Evolutionary conservation across 2,797 vertebrate species (phyloP), one percentile per base, ranked within the genome.

Genomic region (Chaetophractus vellerosus): DNA sequence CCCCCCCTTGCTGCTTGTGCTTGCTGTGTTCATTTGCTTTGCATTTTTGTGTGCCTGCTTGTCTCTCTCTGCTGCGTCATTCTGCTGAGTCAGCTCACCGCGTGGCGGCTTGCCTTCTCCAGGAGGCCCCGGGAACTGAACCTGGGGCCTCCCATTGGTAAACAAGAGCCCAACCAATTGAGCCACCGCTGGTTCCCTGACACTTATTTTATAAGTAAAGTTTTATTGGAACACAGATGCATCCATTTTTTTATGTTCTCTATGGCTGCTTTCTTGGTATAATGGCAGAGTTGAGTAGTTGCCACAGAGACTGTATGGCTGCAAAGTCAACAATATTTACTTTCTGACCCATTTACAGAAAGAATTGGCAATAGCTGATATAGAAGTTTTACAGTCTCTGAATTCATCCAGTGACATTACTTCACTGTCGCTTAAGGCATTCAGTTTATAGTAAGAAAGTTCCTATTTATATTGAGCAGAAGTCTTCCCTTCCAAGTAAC

Each of bases 151-250:
- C n/a, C n/a, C n/a, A n/a, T n/a, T n/a, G n/a, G n/a, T n/a, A n/a
- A n/a, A n/a, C n/a, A n/a, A n/a, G n/a, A n/a, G n/a, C n/a, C n/a
- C n/a, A n/a, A n/a, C n/a, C n/a, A n/a, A n/a, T n/a, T n/a, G n/a
- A n/a, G n/a, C n/a, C n/a, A n/a, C n/a, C n/a, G n/a, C n/a, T n/a
- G n/a, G n/a, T n/a, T n/a, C n/a, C n/a, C 23, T 96, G 63, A 85
- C 38, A 71, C 33, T 31, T 96, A 38, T 89, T 94, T 97, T 90
- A 2, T 93, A 92, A 86, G 24, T 81, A 61, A 93, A 91, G 24
- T 90, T 96, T 94, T 93, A 36, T 79, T 94, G 64, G 45, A 55
- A 41, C 28, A 48, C 33, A 88, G 23, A 72, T 57, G 94, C 4
- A 36, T 52, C 38, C 23, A 33, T 79, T 95, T 95, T 33, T 72